A percentile compares a stretch with the other conserved stretches of the same genome.
Evolutionary conservation across 2,113 vertebrate genomes (phyloP).

Genomic region (Pygoscelis adeliae): DNA sequence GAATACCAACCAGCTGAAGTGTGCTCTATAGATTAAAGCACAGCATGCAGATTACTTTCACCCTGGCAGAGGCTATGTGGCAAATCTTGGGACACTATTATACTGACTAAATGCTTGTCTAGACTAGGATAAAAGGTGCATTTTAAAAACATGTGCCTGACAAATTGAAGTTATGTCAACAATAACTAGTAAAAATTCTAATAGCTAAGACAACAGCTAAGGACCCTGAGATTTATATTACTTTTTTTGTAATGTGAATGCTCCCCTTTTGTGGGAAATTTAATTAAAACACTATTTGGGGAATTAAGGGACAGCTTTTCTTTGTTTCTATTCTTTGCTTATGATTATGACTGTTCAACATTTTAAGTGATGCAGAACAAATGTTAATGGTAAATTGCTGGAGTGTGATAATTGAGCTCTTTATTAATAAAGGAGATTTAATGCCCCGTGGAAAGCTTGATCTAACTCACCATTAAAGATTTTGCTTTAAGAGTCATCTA

Average conservation of each 20-base stretch:
- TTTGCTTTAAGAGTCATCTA: not conserved
- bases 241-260: not conserved
- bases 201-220: not conserved
- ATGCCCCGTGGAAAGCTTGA: conserved; percentile 17
- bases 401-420: conserved; percentile 65
- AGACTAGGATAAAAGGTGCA: not conserved
- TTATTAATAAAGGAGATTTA: conserved; percentile 65
- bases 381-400: conserved; percentile 61
- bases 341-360: conserved; percentile 25
- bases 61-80: not conserved
- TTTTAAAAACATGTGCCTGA: not conserved
- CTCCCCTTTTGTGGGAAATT: conserved; percentile 5
- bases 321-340: conserved; percentile 48
- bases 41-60: not conserved
- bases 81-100: not conserved
- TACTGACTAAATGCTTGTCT: not conserved
- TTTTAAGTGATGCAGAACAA: conserved; percentile 48
- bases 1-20: not conserved
- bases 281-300: conserved; percentile 46
- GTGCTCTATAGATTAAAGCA: not conserved
- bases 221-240: not conserved
- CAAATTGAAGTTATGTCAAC: not conserved
- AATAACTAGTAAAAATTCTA: not conserved
- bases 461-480: conserved; percentile 34
- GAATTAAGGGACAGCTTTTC: conserved; percentile 17